Evolutionary conservation across 2,113 vertebrate species (phyloP).

Genomic region (Menura novaehollandiae): DNA sequence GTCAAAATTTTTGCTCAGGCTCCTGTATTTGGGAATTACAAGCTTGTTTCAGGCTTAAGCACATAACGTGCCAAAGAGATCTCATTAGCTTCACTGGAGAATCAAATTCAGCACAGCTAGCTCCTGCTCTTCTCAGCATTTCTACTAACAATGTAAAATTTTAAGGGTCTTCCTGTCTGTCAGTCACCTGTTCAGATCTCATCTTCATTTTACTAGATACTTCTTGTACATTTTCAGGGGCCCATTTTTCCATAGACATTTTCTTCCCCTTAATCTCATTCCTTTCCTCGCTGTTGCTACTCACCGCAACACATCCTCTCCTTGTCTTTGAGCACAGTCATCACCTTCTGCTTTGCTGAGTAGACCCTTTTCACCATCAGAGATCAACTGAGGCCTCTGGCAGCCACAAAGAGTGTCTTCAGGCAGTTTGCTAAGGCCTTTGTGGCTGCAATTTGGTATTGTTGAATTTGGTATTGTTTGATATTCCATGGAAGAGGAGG

Average conservation of each 20-base stretch:
- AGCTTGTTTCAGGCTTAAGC: neutral
- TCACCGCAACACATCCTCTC: neutral
- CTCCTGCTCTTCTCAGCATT: neutral
- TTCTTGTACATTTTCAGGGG: neutral
- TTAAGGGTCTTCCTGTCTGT: neutral
- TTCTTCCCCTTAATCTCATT: neutral
- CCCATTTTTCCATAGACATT: neutral
- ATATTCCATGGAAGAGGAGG: neutral
- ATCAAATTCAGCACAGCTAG: neutral
- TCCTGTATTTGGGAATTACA: neutral
- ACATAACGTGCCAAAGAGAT: neutral
- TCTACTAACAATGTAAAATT: neutral
- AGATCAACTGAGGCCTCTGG: neutral
- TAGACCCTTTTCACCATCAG: neutral
- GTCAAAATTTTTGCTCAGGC: rapidly evolving
- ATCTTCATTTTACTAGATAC: neutral
- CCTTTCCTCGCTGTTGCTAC: neutral
- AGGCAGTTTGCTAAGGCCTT: neutral
- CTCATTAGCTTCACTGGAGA: neutral
- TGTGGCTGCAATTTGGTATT: neutral
- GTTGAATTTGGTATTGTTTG: neutral
- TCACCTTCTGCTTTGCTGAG: neutral
- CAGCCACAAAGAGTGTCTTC: neutral
- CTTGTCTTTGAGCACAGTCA: neutral
- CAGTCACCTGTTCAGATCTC: neutral